phyloP scores from a whole-genome alignment of 1,140 invertebrate genomes.

The Drosophila truncata region DNA sequence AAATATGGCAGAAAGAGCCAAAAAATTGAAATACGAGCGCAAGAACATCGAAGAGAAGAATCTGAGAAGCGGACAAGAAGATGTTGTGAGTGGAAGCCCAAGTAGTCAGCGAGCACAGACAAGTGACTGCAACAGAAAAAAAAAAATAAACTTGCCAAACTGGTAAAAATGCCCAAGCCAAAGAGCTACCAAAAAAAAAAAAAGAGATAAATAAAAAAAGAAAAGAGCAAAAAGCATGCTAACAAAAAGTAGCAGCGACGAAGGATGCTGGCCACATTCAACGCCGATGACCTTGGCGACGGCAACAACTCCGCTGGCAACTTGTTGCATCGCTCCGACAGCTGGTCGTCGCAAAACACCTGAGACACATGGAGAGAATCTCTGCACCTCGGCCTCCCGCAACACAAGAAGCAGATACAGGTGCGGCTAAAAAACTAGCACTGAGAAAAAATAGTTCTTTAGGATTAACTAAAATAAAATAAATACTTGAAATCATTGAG shows the following conservation, averaged over 20 bases:
- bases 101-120: constrained; percentile 47
- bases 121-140: constrained; percentile 37
- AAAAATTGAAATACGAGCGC: constrained; percentile 78
- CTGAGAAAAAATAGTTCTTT: background rate
- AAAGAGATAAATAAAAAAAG: constrained; percentile 29
- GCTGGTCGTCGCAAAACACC: constrained; percentile 58
- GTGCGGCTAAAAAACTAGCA: constrained; percentile 5
- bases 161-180: constrained; percentile 63
- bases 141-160: constrained; percentile 65
- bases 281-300: constrained; percentile 77
- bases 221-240: constrained; percentile 41
- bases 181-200: constrained; percentile 68
- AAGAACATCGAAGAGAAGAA: constrained; percentile 56
- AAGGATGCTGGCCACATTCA: constrained; percentile 65
- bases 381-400: constrained; percentile 37
- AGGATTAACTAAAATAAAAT: background rate
- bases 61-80: constrained; percentile 49
- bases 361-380: constrained; percentile 53
- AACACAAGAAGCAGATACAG: constrained; percentile 25
- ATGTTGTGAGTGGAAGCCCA: constrained; percentile 65
- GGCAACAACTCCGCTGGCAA: constrained; percentile 64
- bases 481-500: too few relatives aligned
- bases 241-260: constrained; percentile 32
- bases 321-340: constrained; percentile 68
- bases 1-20: constrained; percentile 31